Conservation (phyloP, 2,113 vertebrate genomes). For the Oceanites oceanicus region DNA sequence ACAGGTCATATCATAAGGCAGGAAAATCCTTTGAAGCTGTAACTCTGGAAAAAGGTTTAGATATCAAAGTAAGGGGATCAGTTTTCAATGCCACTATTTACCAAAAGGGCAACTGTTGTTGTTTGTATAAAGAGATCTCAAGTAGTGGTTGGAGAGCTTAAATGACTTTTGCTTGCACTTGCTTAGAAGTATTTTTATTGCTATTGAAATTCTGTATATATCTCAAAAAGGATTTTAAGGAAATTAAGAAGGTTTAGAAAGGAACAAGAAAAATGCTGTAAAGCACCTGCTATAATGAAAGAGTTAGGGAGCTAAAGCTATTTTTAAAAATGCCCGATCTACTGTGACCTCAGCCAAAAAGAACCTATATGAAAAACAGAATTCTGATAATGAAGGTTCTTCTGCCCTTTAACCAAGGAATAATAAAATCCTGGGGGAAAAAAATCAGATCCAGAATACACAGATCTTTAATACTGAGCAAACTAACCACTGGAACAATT, state of each 20-base stretch:
- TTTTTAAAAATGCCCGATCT: background rate
- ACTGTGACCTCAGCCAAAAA: background rate
- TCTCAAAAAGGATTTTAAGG: background rate
- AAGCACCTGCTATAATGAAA: background rate
- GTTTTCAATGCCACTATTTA: background rate
- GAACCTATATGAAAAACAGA: background rate
- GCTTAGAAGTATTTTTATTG: background rate
- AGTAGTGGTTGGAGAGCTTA: background rate
- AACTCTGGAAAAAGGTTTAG: background rate
- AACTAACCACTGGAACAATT: background rate
- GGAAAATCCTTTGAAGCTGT: constrained; percentile 26
- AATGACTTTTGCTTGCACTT: background rate
- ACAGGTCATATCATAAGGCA: background rate
- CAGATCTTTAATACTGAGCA: background rate
- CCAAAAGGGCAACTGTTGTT: background rate
- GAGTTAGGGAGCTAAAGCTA: background rate
- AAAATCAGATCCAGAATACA: background rate
- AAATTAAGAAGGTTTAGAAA: background rate
- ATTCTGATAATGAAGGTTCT: background rate
- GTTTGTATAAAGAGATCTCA: background rate
- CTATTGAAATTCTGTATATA: background rate
- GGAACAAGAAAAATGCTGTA: background rate
- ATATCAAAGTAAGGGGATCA: background rate
- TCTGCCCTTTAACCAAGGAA: background rate
- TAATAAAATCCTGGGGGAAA: background rate